Evolutionary conservation across 2,113 vertebrate genomes (phyloP).

Genomic region (human (Homo sapiens)): DNA sequence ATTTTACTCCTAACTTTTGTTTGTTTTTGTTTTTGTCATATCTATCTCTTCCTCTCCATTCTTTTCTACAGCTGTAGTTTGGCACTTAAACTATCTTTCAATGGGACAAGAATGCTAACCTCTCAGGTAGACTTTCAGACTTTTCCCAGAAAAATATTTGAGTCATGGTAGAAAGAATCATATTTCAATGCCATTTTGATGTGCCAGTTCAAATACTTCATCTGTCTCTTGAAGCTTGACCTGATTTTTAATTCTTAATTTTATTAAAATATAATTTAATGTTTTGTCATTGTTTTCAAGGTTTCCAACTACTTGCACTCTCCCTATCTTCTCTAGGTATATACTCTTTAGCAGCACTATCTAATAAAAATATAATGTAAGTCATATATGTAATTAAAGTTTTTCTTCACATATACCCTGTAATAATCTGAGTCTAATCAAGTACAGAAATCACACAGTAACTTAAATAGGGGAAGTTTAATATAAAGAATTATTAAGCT

Average conservation of each 20-base stretch:
- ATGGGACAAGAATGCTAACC: not conserved
- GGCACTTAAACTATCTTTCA: not conserved
- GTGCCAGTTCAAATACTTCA: not conserved
- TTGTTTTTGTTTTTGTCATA: not conserved
- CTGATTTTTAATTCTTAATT: constrained; percentile 20
- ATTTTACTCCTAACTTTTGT: not conserved
- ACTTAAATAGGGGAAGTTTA: not conserved
- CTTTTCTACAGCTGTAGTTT: not conserved
- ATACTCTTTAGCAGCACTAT: not conserved
- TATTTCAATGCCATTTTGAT: not conserved
- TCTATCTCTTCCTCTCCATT: not conserved
- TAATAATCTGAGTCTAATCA: not conserved
- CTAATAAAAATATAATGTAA: not conserved
- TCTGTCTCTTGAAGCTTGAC: not conserved
- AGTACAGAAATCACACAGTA: not conserved
- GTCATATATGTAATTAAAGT: not conserved
- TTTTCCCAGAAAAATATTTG: not conserved
- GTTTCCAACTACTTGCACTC: not conserved
- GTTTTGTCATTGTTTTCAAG: not conserved
- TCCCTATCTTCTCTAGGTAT: not conserved
- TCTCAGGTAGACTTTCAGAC: not conserved
- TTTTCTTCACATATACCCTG: not conserved
- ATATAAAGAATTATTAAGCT: not conserved
- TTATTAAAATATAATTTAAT: not conserved
- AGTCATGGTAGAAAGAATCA: not conserved